Conservation (phyloP, 2,797 vertebrate genomes). For the Naso thynnoides region DNA sequence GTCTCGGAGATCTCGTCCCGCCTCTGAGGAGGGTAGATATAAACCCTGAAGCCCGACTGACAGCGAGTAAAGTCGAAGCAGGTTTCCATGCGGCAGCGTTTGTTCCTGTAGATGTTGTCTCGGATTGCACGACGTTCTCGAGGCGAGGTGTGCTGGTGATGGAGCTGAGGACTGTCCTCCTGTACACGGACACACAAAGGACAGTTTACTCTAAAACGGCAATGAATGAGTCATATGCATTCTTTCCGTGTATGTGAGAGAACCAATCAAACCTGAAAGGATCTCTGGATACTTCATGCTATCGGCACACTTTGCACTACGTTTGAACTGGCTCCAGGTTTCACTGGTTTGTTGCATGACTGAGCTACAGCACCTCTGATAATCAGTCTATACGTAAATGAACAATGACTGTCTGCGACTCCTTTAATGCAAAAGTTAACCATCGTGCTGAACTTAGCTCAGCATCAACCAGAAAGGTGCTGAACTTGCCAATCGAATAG, state of each 20-base stretch:
- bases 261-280: background rate
- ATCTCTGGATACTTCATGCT: too few relatives aligned
- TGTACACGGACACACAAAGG: slow-evolving; percentile 20
- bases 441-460: background rate
- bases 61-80: slow-evolving; percentile 87
- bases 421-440: background rate
- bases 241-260: too few relatives aligned
- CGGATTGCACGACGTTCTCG: slow-evolving; percentile 82
- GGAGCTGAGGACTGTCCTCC: slow-evolving; percentile 83
- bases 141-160: slow-evolving; percentile 86
- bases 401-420: background rate
- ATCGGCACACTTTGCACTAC: too few relatives aligned
- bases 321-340: too few relatives aligned
- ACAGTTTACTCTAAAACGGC: too few relatives aligned
- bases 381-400: background rate
- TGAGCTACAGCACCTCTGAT: background rate
- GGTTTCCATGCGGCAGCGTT: slow-evolving; percentile 88
- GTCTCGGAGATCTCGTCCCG: slow-evolving; percentile 84
- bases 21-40: slow-evolving; percentile 84
- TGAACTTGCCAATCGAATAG: background rate
- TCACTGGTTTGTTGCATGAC: background rate
- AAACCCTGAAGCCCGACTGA: slow-evolving; percentile 83
- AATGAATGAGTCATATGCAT: too few relatives aligned
- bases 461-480: too few relatives aligned
- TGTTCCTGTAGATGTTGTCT: slow-evolving; percentile 86